Percentiles rank a stretch among this genome's conserved stretches.
Evolutionary conservation across 2,888 invertebrate species (phyloP).

Genomic region (Drosophila algonquin): DNA sequence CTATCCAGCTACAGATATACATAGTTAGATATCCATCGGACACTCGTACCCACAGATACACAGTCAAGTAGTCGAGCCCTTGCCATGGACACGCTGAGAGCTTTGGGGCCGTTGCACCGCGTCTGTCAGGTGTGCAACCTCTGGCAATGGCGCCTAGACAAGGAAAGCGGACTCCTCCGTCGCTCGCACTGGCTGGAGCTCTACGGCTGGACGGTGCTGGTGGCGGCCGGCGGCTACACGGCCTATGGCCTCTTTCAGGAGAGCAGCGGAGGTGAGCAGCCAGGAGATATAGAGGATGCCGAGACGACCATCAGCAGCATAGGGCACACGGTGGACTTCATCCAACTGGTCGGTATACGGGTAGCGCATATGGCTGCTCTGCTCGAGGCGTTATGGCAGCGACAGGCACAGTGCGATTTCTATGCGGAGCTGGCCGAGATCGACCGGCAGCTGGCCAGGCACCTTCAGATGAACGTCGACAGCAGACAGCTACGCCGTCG

Average conservation of each 20-base stretch:
- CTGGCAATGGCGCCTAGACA: conserved; percentile 62
- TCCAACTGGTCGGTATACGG: conserved; percentile 80
- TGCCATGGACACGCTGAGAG: conserved; percentile 72
- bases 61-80: neutral
- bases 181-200: conserved; percentile 62
- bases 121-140: conserved; percentile 67
- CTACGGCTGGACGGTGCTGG: conserved; percentile 60
- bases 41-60: neutral
- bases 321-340: conserved; percentile 77
- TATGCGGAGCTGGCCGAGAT: conserved; percentile 71
- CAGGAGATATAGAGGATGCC: conserved; percentile 6
- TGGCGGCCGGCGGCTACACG: conserved; percentile 49
- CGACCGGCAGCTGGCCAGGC: conserved; percentile 74
- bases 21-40: neutral
- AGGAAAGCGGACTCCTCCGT: conserved; percentile 45
- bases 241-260: conserved; percentile 63
- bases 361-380: conserved; percentile 75
- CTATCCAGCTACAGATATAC: neutral
- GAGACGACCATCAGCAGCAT: conserved; percentile 48
- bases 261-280: conserved; percentile 5
- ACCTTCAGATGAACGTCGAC: conserved; percentile 69
- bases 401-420: conserved; percentile 58
- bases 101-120: conserved; percentile 55
- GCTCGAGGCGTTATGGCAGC: conserved; percentile 71
- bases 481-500: conserved; percentile 55